A percentile compares a stretch with the other conserved stretches of the same genome.
phyloP scores from a whole-genome alignment of 1,140 invertebrate genomes.

The Leptestheria dahalacensis region DNA sequence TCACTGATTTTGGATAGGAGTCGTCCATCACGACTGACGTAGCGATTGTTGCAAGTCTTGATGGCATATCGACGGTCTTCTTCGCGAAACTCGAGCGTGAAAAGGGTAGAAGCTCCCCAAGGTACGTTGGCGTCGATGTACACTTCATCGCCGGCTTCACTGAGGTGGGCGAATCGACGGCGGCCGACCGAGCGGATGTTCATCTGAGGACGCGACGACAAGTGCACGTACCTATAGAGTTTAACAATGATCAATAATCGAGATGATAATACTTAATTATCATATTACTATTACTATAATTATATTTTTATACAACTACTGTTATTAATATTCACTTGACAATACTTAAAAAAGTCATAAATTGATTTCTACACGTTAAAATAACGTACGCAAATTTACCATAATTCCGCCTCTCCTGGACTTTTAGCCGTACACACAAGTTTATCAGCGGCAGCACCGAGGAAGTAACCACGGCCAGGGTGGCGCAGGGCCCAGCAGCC shows the following conservation, averaged over 20 bases:
- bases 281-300: neutral
- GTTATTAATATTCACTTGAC: no score
- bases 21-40: slow-evolving; percentile 59
- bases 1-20: slow-evolving; percentile 46
- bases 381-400: no score
- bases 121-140: slow-evolving; percentile 92
- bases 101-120: slow-evolving; percentile 92
- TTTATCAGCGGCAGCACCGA: slow-evolving; percentile 80
- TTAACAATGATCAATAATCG: neutral
- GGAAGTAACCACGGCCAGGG: slow-evolving; percentile 73
- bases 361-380: no score
- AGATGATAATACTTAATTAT: neutral
- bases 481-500: slow-evolving; percentile 87
- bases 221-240: slow-evolving; percentile 9
- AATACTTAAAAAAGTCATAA: no score
- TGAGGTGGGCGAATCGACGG: slow-evolving; percentile 85
- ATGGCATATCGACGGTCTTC: slow-evolving; percentile 82
- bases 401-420: slow-evolving; percentile 68
- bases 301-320: no score
- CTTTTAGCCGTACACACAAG: slow-evolving; percentile 82
- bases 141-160: slow-evolving; percentile 78
- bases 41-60: slow-evolving; percentile 89
- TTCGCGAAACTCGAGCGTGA: slow-evolving; percentile 85
- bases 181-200: slow-evolving; percentile 84
- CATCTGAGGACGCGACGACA: slow-evolving; percentile 39